Conservation (phyloP, 1,140 invertebrate genomes). For the Drosophila kanapiae region DNA sequence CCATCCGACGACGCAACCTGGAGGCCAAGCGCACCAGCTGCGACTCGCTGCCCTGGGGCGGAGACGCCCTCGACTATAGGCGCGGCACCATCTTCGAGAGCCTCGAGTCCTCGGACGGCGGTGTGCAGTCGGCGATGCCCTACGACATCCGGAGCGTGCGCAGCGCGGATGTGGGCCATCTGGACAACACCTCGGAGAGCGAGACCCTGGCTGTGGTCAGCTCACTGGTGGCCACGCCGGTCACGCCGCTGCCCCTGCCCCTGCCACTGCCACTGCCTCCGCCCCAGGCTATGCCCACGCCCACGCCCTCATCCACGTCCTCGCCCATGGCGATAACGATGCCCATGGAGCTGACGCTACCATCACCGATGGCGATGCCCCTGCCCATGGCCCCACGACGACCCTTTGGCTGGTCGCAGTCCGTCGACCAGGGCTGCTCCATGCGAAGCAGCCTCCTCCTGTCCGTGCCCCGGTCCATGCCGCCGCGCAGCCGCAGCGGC, state of each 20-base stretch:
- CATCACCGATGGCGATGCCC: background rate
- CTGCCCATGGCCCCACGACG: slow-evolving; percentile 43
- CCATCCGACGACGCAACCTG: slow-evolving; percentile 77
- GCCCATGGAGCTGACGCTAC: slow-evolving; percentile 1
- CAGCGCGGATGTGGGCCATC: slow-evolving; percentile 69
- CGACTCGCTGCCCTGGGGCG: slow-evolving; percentile 82
- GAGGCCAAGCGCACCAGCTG: slow-evolving; percentile 85
- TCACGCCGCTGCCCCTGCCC: slow-evolving; percentile 25
- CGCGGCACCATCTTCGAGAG: slow-evolving; percentile 83
- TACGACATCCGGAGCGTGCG: slow-evolving; percentile 76
- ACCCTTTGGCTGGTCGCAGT: slow-evolving; percentile 78
- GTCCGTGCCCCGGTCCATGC: slow-evolving; percentile 81
- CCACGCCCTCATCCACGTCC: slow-evolving; percentile 7
- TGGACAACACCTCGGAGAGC: slow-evolving; percentile 16
- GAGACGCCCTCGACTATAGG: slow-evolving; percentile 72
- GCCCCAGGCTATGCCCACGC: slow-evolving; percentile 17
- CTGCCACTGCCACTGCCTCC: slow-evolving; percentile 22
- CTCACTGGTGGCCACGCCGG: slow-evolving; percentile 38
- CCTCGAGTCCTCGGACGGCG: slow-evolving; percentile 72
- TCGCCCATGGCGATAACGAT: slow-evolving; percentile 7
- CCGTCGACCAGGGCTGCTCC: slow-evolving; percentile 72
- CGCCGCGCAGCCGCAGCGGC: slow-evolving; percentile 83
- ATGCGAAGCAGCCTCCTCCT: slow-evolving; percentile 70
- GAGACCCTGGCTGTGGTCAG: slow-evolving; percentile 62
- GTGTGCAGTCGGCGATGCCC: slow-evolving; percentile 13